These are phyloP conservation scores for Heliconius ismenius DNA, from an alignment of 2,888 invertebrate species.

Conservation along the genomic window DNA sequence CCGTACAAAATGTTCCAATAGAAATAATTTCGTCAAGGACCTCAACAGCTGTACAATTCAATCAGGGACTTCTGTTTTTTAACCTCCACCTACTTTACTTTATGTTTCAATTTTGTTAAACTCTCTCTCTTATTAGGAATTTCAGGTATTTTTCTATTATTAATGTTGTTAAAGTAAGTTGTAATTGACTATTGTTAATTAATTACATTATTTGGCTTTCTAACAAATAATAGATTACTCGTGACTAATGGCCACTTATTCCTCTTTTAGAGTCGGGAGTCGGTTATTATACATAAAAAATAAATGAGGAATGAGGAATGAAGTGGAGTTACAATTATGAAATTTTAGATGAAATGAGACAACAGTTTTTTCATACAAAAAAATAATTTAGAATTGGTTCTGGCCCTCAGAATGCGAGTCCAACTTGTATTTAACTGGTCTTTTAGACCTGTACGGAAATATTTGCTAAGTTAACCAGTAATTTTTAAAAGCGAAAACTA, in stretches of 20 bases:
- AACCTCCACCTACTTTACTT: slow-evolving; percentile 52
- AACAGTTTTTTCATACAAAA: too few relatives aligned
- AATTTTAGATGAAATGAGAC: too few relatives aligned
- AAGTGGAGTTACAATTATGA: too few relatives aligned
- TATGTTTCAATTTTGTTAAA: slow-evolving; percentile 46
- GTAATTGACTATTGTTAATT: neutral
- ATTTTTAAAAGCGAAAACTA: too few relatives aligned
- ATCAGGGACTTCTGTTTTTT: slow-evolving; percentile 72
- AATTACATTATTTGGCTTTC: neutral
- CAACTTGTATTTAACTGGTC: too few relatives aligned
- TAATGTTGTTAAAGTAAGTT: neutral
- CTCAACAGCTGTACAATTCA: slow-evolving; percentile 78
- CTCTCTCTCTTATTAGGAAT: neutral
- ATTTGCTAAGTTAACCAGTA: too few relatives aligned
- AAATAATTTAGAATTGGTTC: too few relatives aligned
- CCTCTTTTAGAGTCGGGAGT: too few relatives aligned
- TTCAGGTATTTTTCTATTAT: neutral
- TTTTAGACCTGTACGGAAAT: too few relatives aligned
- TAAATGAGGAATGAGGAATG: too few relatives aligned
- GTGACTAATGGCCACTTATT: neutral
- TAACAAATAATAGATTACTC: neutral
- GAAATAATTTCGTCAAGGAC: slow-evolving; percentile 80
- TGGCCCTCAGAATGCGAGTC: too few relatives aligned
- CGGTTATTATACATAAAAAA: too few relatives aligned
- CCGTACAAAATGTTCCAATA: slow-evolving; percentile 79